Conservation (phyloP, 2,797 vertebrate species). For the Cichlasoma orientale region DNA sequence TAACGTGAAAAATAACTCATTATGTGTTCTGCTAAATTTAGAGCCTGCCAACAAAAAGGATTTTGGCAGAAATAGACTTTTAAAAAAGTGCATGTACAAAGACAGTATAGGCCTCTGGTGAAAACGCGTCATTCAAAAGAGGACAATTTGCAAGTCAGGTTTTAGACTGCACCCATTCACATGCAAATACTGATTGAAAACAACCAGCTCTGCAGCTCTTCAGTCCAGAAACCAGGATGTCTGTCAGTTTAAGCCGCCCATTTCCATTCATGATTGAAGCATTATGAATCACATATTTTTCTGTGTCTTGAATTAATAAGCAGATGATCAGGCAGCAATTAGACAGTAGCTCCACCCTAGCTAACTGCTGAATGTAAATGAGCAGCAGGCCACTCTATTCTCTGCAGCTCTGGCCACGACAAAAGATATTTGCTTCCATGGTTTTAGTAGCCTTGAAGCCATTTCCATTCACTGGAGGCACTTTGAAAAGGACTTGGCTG, state of each 20-base stretch:
- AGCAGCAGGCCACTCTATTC: slow-evolving; percentile 5
- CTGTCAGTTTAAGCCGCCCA: slow-evolving; percentile 4
- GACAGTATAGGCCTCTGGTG: not conserved
- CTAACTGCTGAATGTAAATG: not conserved
- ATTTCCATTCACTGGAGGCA: not conserved
- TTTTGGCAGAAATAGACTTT: slow-evolving; percentile 23
- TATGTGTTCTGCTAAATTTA: slow-evolving; percentile 37
- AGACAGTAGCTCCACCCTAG: not conserved
- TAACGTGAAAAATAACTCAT: slow-evolving; percentile 21
- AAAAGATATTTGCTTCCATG: slow-evolving; percentile 42
- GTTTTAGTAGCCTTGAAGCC: slow-evolving; percentile 55
- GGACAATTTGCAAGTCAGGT: slow-evolving; percentile 43
- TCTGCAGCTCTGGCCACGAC: not conserved
- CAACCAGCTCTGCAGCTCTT: slow-evolving; percentile 4
- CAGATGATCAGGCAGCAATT: not conserved
- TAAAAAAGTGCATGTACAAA: not conserved
- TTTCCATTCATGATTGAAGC: not conserved
- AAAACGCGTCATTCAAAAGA: slow-evolving; percentile 46
- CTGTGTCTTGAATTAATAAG: not conserved
- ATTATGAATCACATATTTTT: not conserved
- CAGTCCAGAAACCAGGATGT: slow-evolving; percentile 11
- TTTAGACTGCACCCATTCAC: slow-evolving; percentile 41
- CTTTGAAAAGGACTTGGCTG: slow-evolving; percentile 12
- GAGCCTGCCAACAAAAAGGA: slow-evolving; percentile 1
- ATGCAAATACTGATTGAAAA: slow-evolving; percentile 57